phyloP scores from a whole-genome alignment of 2,113 vertebrate genomes.

The Carassius gibelio region DNA sequence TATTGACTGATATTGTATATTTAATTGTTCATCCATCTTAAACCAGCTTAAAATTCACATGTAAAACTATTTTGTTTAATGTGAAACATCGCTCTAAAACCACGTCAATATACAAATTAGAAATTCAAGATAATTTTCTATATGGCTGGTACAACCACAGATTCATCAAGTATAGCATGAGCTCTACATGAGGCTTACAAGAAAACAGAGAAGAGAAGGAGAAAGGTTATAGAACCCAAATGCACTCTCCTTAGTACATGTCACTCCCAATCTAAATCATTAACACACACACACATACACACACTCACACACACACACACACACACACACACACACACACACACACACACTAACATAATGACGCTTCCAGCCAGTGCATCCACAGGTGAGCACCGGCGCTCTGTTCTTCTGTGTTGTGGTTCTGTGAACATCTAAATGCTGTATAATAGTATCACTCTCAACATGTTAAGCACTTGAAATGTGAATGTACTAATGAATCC shows the following conservation, averaged over 20 bases:
- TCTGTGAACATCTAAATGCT: not conserved
- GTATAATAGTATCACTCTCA: not conserved
- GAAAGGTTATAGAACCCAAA: conserved; percentile 6
- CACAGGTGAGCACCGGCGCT: not conserved
- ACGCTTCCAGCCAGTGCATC: too few species aligned
- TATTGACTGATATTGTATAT: not conserved
- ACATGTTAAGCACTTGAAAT: conserved; percentile 11
- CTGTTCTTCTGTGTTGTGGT: not conserved
- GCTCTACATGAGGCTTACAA: not conserved
- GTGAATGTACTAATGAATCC: conserved; percentile 4
- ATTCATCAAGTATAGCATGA: not conserved
- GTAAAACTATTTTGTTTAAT: not conserved
- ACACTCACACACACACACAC: too few species aligned
- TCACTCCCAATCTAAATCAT: conserved; percentile 49
- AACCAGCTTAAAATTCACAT: not conserved
- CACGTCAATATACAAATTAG: not conserved
- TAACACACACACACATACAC: too few species aligned
- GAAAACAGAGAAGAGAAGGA: conserved; percentile 1
- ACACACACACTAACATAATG: too few species aligned
- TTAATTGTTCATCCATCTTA: not conserved
- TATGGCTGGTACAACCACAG: not conserved
- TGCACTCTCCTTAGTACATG: conserved; percentile 33
- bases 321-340: too few species aligned
- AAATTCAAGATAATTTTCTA: not conserved
- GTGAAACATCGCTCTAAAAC: not conserved